Percentiles rank a stretch among this genome's conserved stretches.
Conservation (phyloP, 2,113 vertebrate genomes). For the Gallinago jamesoni region DNA sequence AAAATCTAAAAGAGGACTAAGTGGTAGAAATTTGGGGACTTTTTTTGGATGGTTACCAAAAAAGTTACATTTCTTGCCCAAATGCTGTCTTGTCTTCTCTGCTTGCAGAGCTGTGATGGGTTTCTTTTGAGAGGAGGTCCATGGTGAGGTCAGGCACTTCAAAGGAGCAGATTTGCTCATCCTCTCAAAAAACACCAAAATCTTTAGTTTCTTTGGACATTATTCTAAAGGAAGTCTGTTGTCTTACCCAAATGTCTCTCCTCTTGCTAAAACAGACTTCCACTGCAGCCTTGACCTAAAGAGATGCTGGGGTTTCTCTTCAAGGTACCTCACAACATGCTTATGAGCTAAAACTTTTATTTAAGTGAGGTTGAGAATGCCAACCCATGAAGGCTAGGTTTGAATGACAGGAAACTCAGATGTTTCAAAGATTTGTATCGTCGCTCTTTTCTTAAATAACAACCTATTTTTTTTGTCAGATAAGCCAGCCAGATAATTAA, state of each 20-base stretch:
- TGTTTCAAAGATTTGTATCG: background rate
- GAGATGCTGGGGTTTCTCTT: background rate
- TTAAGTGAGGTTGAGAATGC: background rate
- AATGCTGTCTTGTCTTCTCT: background rate
- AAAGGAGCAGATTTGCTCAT: background rate
- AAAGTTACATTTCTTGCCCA: background rate
- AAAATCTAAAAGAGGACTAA: background rate
- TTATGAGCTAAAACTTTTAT: background rate
- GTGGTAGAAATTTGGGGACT: background rate
- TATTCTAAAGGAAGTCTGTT: background rate
- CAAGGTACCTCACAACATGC: background rate
- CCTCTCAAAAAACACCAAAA: background rate
- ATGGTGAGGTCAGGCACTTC: accelerated
- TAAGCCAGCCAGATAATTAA: background rate
- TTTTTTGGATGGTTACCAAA: background rate
- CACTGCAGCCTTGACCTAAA: background rate
- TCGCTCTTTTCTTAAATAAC: background rate
- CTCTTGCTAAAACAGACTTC: background rate
- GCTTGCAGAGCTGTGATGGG: background rate
- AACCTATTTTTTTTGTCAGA: background rate
- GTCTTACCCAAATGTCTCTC: background rate
- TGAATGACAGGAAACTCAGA: background rate
- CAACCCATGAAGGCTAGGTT: background rate
- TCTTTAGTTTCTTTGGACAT: background rate
- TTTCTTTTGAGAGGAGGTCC: background rate